These are phyloP conservation scores for Sardinella longiceps DNA, from an alignment of 2,797 vertebrate species.

Conservation along the genomic window DNA sequence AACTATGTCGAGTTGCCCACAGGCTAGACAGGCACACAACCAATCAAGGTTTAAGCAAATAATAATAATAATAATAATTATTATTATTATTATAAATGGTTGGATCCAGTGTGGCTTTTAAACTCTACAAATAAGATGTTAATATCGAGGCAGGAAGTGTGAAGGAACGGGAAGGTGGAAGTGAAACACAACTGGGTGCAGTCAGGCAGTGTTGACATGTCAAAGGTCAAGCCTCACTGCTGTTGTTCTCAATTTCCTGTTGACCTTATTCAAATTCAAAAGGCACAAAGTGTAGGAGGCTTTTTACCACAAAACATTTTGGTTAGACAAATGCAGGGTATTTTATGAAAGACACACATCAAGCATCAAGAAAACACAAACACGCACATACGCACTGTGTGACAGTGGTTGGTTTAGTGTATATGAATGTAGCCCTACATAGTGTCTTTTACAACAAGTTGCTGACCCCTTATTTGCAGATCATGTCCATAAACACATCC, in stretches of 20 bases:
- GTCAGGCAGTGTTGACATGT: not conserved
- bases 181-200: not conserved
- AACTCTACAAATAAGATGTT: not conserved
- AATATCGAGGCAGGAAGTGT: not conserved
- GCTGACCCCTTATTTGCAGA: not conserved
- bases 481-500: not conserved
- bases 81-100: not conserved
- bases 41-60: slow-evolving; percentile 3
- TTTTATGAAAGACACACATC: not conserved
- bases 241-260: not conserved
- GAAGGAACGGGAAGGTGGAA: not conserved
- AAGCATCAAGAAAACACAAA: not conserved
- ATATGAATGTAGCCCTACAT: not conserved
- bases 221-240: not conserved
- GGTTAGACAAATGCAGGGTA: not conserved
- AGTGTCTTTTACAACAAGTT: not conserved
- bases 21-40: not conserved
- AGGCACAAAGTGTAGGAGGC: not conserved
- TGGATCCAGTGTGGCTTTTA: not conserved
- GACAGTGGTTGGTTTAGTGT: not conserved
- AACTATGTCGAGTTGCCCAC: not conserved
- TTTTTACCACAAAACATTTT: not conserved
- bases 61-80: not conserved
- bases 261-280: not conserved
- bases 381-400: not conserved